phyloP scores from a whole-genome alignment of 2,113 vertebrate species.

The Pholis gunnellus region DNA sequence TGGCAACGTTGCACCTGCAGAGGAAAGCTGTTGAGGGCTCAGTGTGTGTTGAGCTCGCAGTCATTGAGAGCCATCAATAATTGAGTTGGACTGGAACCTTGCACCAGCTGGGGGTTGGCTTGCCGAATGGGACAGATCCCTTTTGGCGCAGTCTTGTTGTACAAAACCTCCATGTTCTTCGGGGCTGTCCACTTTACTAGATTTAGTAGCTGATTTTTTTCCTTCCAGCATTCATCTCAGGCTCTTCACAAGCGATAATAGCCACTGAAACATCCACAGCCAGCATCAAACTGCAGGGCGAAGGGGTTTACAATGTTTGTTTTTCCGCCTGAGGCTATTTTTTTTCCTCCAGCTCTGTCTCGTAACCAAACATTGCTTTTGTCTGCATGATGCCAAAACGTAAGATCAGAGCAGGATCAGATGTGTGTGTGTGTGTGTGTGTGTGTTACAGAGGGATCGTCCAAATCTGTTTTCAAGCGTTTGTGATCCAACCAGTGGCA shows the following conservation, averaged over 20 bases:
- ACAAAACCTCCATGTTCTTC: constrained; percentile 29
- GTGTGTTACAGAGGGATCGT: constrained; percentile 3
- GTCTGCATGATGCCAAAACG: constrained; percentile 29
- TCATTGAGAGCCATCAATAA: constrained; percentile 81
- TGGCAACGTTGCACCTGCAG: constrained; percentile 76
- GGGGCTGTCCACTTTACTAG: neutral
- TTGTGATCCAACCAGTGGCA: neutral
- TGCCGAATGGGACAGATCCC: constrained; percentile 39
- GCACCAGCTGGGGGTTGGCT: constrained; percentile 63
- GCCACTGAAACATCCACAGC: constrained; percentile 23
- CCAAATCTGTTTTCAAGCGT: neutral
- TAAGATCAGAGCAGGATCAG: constrained; percentile 33
- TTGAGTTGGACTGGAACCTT: constrained; percentile 76
- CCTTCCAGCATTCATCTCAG: neutral
- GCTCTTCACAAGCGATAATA: constrained; percentile 21
- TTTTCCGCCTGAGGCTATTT: constrained; percentile 9
- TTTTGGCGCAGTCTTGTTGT: constrained; percentile 29
- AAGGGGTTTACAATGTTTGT: constrained; percentile 3
- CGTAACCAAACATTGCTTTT: constrained; percentile 34
- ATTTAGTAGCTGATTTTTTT: neutral
- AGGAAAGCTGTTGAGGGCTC: constrained; percentile 65
- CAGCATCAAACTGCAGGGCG: constrained; percentile 1
- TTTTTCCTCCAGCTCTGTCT: constrained; percentile 15
- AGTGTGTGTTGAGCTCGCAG: constrained; percentile 52
- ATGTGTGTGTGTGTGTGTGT: constrained; percentile 4